phyloP scores from a whole-genome alignment of 2,888 invertebrate species.

The Lissonota sp. region DNA sequence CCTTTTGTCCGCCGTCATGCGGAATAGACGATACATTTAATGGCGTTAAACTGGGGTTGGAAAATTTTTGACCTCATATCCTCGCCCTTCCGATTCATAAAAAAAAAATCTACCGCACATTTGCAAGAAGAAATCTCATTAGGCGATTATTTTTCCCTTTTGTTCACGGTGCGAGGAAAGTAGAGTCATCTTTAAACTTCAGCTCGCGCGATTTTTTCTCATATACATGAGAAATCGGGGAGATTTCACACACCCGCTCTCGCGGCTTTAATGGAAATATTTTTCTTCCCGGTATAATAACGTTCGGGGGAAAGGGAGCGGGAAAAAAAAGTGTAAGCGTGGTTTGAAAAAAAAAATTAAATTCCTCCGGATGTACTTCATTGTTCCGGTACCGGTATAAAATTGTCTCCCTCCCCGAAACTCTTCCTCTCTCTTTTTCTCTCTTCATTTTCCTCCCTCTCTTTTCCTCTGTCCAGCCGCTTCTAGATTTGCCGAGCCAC shows the following conservation, averaged over 20 bases:
- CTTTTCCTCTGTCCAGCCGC: slow-evolving; percentile 16
- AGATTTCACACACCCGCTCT: slow-evolving; percentile 33
- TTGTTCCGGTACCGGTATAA: slow-evolving; percentile 42
- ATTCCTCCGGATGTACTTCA: slow-evolving; percentile 51
- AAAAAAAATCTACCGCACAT: slow-evolving; percentile 28
- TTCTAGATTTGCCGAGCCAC: slow-evolving; percentile 36
- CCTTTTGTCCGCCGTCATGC: slow-evolving; percentile 73
- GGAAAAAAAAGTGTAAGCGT: slow-evolving; percentile 7
- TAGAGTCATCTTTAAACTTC: slow-evolving; percentile 26
- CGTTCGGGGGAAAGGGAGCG: slow-evolving; percentile 26
- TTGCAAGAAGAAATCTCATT: slow-evolving; percentile 6
- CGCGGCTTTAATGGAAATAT: slow-evolving; percentile 34
- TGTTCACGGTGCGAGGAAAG: background rate
- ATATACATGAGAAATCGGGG: slow-evolving; percentile 5
- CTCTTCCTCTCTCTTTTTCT: background rate
- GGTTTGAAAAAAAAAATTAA: slow-evolving; percentile 25
- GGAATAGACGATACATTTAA: slow-evolving; percentile 5
- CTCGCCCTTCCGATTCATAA: background rate
- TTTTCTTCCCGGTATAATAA: slow-evolving; percentile 32
- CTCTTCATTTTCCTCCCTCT: background rate
- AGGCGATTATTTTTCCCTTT: slow-evolving; percentile 9
- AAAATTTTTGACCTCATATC: slow-evolving; percentile 38
- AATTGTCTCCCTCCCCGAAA: slow-evolving; percentile 8
- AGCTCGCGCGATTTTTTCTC: background rate
- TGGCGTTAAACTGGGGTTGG: slow-evolving; percentile 16